Percentiles rank a stretch among this genome's conserved stretches.
Conservation (phyloP, 2,797 vertebrate genomes). For the Esox lucius region DNA sequence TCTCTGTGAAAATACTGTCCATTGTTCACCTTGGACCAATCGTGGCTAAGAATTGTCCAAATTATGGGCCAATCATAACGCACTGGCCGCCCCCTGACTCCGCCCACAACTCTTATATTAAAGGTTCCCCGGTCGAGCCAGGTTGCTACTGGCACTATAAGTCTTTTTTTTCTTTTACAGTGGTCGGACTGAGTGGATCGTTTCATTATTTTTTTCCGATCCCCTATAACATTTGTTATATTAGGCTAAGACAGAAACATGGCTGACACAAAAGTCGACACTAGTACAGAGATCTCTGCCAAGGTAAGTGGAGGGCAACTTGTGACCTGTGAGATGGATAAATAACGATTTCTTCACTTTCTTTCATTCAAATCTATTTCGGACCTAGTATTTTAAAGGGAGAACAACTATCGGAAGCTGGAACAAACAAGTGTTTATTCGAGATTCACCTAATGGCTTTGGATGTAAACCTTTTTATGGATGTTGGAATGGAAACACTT, state of each 20-base stretch:
- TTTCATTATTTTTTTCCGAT: conserved; percentile 46
- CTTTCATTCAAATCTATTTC: conserved; percentile 5
- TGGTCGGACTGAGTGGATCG: conserved; percentile 30
- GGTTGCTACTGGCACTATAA: conserved; percentile 60
- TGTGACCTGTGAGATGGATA: conserved; percentile 7
- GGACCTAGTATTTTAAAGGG: conserved; percentile 15
- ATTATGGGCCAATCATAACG: conserved; percentile 53
- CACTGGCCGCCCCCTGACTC: conserved; percentile 36
- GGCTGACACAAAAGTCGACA: conserved; percentile 67
- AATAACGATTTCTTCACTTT: conserved; percentile 10
- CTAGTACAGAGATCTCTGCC: conserved; percentile 57
- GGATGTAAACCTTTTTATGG: background rate
- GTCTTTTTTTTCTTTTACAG: conserved; percentile 39
- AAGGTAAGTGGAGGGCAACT: conserved; percentile 49
- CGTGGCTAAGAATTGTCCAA: conserved; percentile 27
- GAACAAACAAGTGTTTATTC: conserved; percentile 9
- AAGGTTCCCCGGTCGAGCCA: conserved; percentile 45
- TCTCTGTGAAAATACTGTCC: conserved; percentile 58
- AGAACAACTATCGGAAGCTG: conserved; percentile 12
- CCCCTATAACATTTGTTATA: conserved; percentile 39
- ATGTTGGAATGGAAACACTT: background rate
- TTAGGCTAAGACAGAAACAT: conserved; percentile 47
- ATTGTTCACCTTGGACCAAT: conserved; percentile 68
- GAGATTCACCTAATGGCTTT: background rate
- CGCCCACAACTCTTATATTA: conserved; percentile 67